These are phyloP conservation scores for Sylvicapra grimmia DNA, from an alignment of 2,113 vertebrate species.

Conservation along the genomic window DNA sequence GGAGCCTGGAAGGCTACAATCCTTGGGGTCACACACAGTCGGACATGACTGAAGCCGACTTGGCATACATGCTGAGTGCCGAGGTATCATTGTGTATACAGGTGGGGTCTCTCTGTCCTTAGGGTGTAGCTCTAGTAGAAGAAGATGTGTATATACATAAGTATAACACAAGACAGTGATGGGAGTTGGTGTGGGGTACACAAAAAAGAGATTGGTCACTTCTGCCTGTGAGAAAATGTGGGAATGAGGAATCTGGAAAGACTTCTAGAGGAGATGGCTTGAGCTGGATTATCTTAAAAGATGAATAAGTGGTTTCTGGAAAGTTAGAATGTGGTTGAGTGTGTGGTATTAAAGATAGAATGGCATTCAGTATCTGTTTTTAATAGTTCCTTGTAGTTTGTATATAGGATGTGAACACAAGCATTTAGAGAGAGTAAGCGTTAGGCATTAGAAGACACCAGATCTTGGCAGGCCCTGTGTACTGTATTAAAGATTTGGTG, in stretches of 20 bases:
- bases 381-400: neutral
- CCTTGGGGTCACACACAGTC: neutral
- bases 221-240: neutral
- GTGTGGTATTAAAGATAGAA: neutral
- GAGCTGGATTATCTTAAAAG: neutral
- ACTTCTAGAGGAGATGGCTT: neutral
- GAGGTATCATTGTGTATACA: neutral
- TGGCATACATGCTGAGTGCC: neutral
- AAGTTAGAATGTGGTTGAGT: neutral
- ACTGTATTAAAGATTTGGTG: neutral
- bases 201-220: neutral
- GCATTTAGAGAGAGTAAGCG: neutral
- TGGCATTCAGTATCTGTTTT: neutral
- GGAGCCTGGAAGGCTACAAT: neutral
- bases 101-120: neutral
- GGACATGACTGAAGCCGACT: neutral
- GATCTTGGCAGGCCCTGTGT: neutral
- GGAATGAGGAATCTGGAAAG: neutral
- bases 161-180: neutral
- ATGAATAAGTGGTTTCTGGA: neutral
- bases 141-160: neutral
- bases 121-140: neutral
- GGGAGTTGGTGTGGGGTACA: neutral
- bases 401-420: neutral
- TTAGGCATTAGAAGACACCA: neutral